Evolutionary conservation across 2,888 invertebrate genomes (phyloP).

Genomic region (Nymphalis polychloros): DNA sequence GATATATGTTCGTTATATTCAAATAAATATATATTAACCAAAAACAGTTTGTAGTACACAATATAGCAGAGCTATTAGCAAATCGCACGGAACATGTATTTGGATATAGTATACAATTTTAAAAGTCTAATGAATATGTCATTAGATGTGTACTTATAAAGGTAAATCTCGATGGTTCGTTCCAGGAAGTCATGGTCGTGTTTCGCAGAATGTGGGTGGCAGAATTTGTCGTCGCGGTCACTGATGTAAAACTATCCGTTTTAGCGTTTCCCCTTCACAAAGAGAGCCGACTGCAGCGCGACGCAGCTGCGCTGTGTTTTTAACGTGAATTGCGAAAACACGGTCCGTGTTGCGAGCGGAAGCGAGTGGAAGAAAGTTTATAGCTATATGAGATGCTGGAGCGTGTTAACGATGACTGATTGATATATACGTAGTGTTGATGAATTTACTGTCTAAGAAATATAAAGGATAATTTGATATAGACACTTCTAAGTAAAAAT

Average conservation of each 20-base stretch:
- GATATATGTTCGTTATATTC: too few relatives aligned
- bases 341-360: constrained; percentile 37
- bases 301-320: constrained; percentile 51
- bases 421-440: too few relatives aligned
- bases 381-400: not conserved
- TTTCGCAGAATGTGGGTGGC: constrained; percentile 33
- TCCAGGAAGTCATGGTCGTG: constrained; percentile 35
- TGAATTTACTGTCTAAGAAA: too few relatives aligned
- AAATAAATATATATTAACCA: too few relatives aligned
- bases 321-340: constrained; percentile 45
- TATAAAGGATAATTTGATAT: too few relatives aligned
- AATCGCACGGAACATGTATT: too few relatives aligned
- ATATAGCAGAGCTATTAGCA: too few relatives aligned
- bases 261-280: constrained; percentile 44
- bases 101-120: not conserved
- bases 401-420: not conserved
- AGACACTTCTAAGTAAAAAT: too few relatives aligned
- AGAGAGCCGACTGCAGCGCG: constrained; percentile 39
- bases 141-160: constrained; percentile 9
- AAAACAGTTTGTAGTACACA: too few relatives aligned
- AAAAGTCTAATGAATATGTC: not conserved
- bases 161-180: constrained; percentile 27
- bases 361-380: constrained; percentile 22
- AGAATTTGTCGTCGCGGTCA: constrained; percentile 37
- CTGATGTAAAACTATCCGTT: constrained; percentile 42